Evolutionary conservation across 2,797 vertebrate genomes (phyloP).

Genomic region (Falco naumanni): DNA sequence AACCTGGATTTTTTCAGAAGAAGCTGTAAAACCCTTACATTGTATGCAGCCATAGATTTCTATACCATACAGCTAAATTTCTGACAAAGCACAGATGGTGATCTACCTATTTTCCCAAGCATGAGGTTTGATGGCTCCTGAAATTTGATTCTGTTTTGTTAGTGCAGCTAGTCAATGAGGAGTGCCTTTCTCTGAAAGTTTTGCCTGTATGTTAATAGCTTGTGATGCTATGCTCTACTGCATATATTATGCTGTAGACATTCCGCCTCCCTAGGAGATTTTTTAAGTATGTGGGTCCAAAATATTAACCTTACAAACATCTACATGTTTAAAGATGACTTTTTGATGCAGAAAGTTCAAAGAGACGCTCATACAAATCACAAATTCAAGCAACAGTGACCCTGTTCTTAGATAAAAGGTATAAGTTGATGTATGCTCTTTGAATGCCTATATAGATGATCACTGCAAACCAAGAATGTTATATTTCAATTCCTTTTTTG

Average conservation of each 20-base stretch:
- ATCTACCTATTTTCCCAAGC: neutral
- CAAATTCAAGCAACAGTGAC: neutral
- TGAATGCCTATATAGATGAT: neutral
- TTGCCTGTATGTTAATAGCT: neutral
- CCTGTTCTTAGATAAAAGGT: neutral
- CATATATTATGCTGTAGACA: neutral
- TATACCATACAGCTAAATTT: constrained; percentile 1
- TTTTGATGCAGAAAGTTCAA: neutral
- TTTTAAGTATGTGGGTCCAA: constrained; percentile 7
- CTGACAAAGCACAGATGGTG: neutral
- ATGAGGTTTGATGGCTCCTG: neutral
- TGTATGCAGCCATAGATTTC: neutral
- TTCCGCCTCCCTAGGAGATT: neutral
- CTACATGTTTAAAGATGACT: neutral
- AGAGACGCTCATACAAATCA: neutral
- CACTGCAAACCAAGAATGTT: neutral
- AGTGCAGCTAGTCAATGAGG: neutral
- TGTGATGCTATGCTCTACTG: neutral
- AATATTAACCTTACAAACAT: constrained; percentile 2
- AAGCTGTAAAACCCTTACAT: neutral
- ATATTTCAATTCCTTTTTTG: neutral
- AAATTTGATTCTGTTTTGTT: constrained; percentile 17
- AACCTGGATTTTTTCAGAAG: neutral
- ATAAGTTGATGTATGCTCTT: neutral
- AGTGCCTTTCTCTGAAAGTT: constrained; percentile 29